phyloP scores from a whole-genome alignment of 2,888 invertebrate genomes.

The Tachina grossa region DNA sequence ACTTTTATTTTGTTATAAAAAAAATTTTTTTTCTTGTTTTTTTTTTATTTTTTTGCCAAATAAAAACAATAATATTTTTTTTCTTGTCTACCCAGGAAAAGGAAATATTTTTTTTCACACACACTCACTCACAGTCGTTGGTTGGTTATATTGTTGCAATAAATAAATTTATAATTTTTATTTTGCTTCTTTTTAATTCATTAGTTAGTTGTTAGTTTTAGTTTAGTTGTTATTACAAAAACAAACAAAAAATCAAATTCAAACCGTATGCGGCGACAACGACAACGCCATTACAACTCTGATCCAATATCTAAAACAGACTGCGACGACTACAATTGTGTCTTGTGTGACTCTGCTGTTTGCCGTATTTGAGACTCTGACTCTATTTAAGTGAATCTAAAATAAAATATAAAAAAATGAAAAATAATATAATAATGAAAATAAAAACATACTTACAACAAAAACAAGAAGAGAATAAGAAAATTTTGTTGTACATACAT shows the following conservation, averaged over 20 bases:
- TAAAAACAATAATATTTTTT: neutral
- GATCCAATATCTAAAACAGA: slow-evolving; percentile 71
- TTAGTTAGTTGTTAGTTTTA: neutral
- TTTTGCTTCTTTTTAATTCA: slow-evolving; percentile 11
- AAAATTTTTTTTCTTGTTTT: slow-evolving; percentile 22
- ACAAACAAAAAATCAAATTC: slow-evolving; percentile 15
- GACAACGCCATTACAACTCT: slow-evolving; percentile 65
- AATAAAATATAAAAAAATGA: slow-evolving; percentile 54
- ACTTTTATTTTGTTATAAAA: slow-evolving; percentile 32
- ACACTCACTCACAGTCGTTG: neutral
- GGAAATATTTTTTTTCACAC: slow-evolving; percentile 35
- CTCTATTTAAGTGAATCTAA: slow-evolving; percentile 67
- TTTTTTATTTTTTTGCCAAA: neutral
- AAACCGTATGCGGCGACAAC: slow-evolving; percentile 48
- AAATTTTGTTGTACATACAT: slow-evolving; percentile 68
- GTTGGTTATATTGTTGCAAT: neutral
- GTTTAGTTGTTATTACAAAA: slow-evolving; percentile 5
- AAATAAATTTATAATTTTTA: slow-evolving; percentile 38
- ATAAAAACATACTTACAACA: slow-evolving; percentile 58
- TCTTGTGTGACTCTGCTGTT: slow-evolving; percentile 66
- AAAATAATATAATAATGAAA: slow-evolving; percentile 61
- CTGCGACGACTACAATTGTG: slow-evolving; percentile 67
- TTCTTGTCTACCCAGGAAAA: slow-evolving; percentile 53
- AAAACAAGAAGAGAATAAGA: slow-evolving; percentile 66
- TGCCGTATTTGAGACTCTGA: slow-evolving; percentile 61